Percentiles rank a stretch among this genome's conserved stretches.
Conservation (phyloP, 2,113 vertebrate species). For the Origma solitaria region DNA sequence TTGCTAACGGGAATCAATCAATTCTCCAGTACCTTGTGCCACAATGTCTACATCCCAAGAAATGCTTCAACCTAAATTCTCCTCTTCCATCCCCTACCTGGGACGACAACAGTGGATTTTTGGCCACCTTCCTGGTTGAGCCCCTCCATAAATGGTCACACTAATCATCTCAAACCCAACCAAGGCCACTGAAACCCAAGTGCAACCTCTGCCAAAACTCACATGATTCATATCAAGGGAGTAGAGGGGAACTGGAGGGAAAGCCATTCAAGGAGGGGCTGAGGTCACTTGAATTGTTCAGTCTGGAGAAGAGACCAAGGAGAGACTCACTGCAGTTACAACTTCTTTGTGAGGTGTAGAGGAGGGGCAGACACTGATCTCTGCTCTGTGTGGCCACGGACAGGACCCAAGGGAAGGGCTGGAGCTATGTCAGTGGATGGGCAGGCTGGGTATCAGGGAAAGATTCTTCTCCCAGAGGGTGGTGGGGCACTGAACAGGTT, state of each 20-base stretch:
- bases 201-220: neutral
- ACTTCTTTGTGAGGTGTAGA: neutral
- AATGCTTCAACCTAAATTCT: neutral
- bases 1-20: neutral
- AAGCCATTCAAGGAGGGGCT: neutral
- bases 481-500: neutral
- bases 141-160: neutral
- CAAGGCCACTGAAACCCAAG: neutral
- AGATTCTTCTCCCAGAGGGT: neutral
- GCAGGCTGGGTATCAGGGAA: neutral
- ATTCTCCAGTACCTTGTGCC: neutral
- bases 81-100: neutral
- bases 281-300: neutral
- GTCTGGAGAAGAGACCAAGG: neutral
- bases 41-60: neutral
- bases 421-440: neutral
- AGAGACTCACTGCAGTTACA: neutral
- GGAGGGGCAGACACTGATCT: neutral
- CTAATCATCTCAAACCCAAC: neutral
- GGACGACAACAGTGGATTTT: neutral
- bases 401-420: neutral
- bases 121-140: neutral
- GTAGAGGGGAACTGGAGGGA: neutral
- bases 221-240: accelerated
- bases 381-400: neutral